Base-by-base conservation (phyloP, 2,113 vertebrate genomes). In the Clarias gariepinus region DNA sequence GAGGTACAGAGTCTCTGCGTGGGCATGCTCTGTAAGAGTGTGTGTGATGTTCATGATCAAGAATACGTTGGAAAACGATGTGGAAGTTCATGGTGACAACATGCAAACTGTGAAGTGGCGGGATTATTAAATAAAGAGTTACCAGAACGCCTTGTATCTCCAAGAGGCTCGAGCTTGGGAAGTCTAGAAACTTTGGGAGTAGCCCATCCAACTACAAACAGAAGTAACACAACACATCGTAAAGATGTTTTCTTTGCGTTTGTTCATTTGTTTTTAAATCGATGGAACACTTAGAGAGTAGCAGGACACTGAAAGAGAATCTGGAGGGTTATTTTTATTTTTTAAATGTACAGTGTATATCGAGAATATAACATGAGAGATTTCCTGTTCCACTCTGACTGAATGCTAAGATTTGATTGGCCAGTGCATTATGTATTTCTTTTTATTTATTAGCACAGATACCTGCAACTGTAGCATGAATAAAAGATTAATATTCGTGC, bases 131-230 rank as follows among this genome's bases (percentile, higher is more conserved):
- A 82, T 52, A 58, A 73, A 28, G 79, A 87, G 91, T 95, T 95
- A 95, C 95, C 95, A 80, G 93, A 94, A 78, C 90, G 93, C 53
- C 89, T 93, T 10, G 92, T 92, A 90, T 94, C 94, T 61, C 93
- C 93, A 7, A 95, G 93, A 6, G 95, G 94, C 90, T 95, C 94
- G 60, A 96, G 94, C 84, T 96, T 96, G 84, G 95, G 95, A 85
- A 95, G 94, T 86, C 95, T 92, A 92, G 94, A 94, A 86, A 90
- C 92, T 93, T 95, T 95, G 82, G 94, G 94, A 53, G 95, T 95
- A 81, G 93, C 95, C 95, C 95, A 96, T 92, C 95, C 95, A 83
- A 96, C 95, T 95, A 91, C 92, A 91, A 85, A 89, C 73, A 85
- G 19, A 88, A 63, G 21, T 76, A 41, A 84, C 81, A 83, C 52